Conservation (phyloP, 2,888 invertebrate species). For the Notodromas monacha region DNA sequence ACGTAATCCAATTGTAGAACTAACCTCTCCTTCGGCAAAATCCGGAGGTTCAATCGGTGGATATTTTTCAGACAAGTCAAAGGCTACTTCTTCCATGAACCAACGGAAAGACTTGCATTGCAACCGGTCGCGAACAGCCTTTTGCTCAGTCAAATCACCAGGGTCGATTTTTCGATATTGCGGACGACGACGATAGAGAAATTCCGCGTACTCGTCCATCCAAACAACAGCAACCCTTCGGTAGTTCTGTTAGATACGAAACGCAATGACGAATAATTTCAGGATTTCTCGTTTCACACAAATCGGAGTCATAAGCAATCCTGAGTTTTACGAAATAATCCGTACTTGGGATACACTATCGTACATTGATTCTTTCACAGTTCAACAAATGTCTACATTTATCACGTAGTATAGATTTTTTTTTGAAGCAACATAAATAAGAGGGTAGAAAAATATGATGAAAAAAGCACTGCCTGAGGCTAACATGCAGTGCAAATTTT, state of each 20-base stretch:
- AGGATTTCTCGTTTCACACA: too few species aligned
- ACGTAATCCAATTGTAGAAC: not conserved
- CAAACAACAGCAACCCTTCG: conserved; percentile 76
- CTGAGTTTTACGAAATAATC: too few species aligned
- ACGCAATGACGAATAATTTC: too few species aligned
- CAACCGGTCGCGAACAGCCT: conserved; percentile 32
- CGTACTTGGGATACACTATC: too few species aligned
- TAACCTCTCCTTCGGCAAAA: conserved; percentile 40
- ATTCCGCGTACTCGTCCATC: conserved; percentile 89
- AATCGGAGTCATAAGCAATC: too few species aligned
- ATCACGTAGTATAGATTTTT: too few species aligned
- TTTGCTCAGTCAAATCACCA: conserved; percentile 46
- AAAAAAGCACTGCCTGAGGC: not conserved
- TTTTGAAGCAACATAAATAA: too few species aligned
- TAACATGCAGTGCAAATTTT: not conserved
- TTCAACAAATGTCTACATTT: too few species aligned
- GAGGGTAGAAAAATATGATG: not conserved
- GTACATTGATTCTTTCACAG: too few species aligned
- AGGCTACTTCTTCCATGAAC: conserved; percentile 74
- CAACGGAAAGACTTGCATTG: conserved; percentile 71
- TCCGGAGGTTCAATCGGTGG: conserved; percentile 56
- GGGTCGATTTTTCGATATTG: conserved; percentile 37
- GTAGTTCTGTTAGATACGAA: conserved; percentile 33
- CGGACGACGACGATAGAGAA: conserved; percentile 42
- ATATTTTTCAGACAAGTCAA: conserved; percentile 51